These are phyloP conservation scores for Hemaris fuciformis DNA, from an alignment of 2,888 invertebrate species.

Conservation along the genomic window DNA sequence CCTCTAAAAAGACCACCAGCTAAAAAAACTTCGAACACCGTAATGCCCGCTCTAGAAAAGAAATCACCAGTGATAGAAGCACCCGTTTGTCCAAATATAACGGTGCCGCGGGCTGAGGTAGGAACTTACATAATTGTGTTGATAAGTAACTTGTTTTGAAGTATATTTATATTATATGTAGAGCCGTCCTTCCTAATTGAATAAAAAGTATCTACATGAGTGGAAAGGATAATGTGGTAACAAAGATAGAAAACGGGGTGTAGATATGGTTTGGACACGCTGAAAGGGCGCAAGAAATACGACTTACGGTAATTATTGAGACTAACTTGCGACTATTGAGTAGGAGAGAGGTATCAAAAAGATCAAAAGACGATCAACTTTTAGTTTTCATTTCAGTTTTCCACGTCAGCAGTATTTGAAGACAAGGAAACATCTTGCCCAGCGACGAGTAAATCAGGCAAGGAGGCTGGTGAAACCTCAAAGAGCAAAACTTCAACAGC, in stretches of 20 bases:
- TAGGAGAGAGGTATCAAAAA: too few species aligned
- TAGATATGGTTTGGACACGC: too few species aligned
- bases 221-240: too few species aligned
- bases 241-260: too few species aligned
- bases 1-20: conserved; percentile 18
- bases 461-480: neutral
- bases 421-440: neutral
- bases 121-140: too few species aligned
- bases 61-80: conserved; percentile 21
- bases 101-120: neutral
- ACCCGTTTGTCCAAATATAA: neutral
- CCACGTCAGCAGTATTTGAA: conserved; percentile 17
- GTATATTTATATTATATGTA: neutral
- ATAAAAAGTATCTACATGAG: too few species aligned
- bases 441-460: neutral
- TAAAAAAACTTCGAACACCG: conserved; percentile 11
- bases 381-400: conserved; percentile 20
- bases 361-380: too few species aligned
- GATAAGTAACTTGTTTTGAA: neutral
- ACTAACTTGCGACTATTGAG: too few species aligned
- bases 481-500: conserved; percentile 31
- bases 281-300: too few species aligned
- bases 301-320: too few species aligned
- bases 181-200: too few species aligned
- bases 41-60: neutral